phyloP scores from a whole-genome alignment of 2,113 vertebrate species.

The Psettodes erumei region DNA sequence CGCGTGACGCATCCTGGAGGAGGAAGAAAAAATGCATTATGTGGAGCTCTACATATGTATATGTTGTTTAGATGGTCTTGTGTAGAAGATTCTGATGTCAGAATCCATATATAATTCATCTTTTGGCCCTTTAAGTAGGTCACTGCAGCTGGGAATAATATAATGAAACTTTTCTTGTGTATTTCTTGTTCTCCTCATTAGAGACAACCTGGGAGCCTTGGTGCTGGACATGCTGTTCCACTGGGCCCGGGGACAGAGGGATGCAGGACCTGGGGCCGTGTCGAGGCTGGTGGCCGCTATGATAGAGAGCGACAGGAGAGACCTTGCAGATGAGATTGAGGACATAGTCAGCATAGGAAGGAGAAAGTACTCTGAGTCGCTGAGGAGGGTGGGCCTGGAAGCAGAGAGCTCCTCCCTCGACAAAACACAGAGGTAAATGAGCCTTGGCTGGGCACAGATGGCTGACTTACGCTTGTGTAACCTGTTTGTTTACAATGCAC shows the following conservation, averaged over 20 bases:
- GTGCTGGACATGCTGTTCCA: conserved; percentile 92
- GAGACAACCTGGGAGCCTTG: conserved; percentile 88
- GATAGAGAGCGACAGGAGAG: conserved; percentile 87
- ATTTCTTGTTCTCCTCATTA: conserved; percentile 54
- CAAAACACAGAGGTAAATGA: conserved; percentile 57
- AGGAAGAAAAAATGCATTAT: conserved; percentile 23
- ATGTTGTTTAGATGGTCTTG: neutral
- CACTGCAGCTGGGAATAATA: neutral
- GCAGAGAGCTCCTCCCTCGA: conserved; percentile 45
- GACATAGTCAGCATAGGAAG: conserved; percentile 88
- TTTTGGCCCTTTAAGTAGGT: neutral
- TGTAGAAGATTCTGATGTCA: neutral
- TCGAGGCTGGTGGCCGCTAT: conserved; percentile 85
- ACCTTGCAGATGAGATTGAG: conserved; percentile 90
- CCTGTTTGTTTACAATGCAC: conserved; percentile 44
- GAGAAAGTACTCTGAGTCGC: conserved; percentile 89
- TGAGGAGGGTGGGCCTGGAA: conserved; percentile 88
- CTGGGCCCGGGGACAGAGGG: conserved; percentile 88
- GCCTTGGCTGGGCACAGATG: conserved; percentile 61
- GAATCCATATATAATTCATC: neutral
- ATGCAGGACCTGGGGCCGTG: conserved; percentile 82
- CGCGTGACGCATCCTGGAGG: conserved; percentile 37
- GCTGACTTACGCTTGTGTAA: conserved; percentile 61
- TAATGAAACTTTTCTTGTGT: neutral
- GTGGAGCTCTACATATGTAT: conserved; percentile 2